phyloP scores from a whole-genome alignment of 2,888 invertebrate genomes.

The Apamea crenata region DNA sequence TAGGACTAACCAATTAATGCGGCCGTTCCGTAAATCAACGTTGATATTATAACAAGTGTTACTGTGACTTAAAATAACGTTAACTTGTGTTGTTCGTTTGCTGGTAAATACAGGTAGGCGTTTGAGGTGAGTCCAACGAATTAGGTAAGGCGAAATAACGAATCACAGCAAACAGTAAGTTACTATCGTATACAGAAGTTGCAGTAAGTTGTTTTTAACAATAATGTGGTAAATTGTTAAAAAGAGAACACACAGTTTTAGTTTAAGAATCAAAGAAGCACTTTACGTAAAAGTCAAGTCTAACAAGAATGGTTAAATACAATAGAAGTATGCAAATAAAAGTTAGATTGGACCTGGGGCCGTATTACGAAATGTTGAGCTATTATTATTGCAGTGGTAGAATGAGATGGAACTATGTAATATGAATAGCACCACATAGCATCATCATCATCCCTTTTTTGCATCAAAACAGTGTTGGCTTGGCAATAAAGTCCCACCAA shows the following conservation, averaged over 20 bases:
- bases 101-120: background rate
- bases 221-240: background rate
- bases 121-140: background rate
- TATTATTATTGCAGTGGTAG: background rate
- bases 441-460: background rate
- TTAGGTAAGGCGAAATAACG: background rate
- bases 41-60: background rate
- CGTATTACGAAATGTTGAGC: background rate
- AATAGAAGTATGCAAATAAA: background rate
- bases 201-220: background rate
- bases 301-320: conserved; percentile 1
- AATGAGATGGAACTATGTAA: background rate
- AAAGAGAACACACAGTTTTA: conserved; percentile 9
- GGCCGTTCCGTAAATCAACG: background rate
- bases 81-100: conserved; percentile 3
- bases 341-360: background rate
- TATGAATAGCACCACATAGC: background rate
- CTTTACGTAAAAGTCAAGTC: background rate
- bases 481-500: background rate
- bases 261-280: background rate
- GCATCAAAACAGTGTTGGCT: background rate
- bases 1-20: background rate
- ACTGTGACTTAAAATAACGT: background rate
- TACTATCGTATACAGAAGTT: background rate
- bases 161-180: conserved; percentile 4